Base-by-base conservation (phyloP, 2,888 invertebrate species). In the Limnephilus auricula region DNA sequence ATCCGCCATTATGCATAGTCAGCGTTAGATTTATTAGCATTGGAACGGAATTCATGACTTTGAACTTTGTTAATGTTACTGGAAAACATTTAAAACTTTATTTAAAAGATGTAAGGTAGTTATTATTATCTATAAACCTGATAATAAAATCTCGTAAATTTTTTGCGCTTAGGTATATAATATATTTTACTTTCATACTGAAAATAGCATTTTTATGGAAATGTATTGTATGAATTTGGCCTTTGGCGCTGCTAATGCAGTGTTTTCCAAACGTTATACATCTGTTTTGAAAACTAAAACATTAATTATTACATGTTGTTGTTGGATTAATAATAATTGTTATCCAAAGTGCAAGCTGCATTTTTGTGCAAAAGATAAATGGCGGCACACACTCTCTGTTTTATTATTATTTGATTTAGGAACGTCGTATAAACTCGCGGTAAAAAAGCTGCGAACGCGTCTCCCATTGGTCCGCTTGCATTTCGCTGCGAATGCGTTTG, bases 401-500 rank as follows among this genome's bases (percentile, higher is more conserved):
- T 65, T 65, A 25, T 25, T 65, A 65, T 50, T 50, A 25, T 65
- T 65, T 65, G 65, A 65, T 65, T 65, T n/a, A 65, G 65, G 65
- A 65, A 65, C 65, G n/a, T 65, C 65, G 65, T 65, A 65, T 65
- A 65, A 65, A 65, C 65, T 65, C 65, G 65, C 65, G 65, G 65
- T 80, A 80, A 80, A 32, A 80, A 80, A 30, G 12, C 32, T 13
- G 80, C 80, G 31, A 80, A 15, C 34, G 31, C 45, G 30, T 25
- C 13, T 45, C 40, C 15, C 80, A 89, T 45, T 32, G 32, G 80
- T 32, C 82, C 40, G 89, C 30, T 80, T 80, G 30, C n/a, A 80
- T 89, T 89, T 79, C 80, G 40, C 79, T 3, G 89, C 40, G 40
- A 78, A 82, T 50, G 89, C 82, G 30, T 80, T 89, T 89, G 37